phyloP scores from a whole-genome alignment of 2,113 vertebrate species.

The Casuarius casuarius region DNA sequence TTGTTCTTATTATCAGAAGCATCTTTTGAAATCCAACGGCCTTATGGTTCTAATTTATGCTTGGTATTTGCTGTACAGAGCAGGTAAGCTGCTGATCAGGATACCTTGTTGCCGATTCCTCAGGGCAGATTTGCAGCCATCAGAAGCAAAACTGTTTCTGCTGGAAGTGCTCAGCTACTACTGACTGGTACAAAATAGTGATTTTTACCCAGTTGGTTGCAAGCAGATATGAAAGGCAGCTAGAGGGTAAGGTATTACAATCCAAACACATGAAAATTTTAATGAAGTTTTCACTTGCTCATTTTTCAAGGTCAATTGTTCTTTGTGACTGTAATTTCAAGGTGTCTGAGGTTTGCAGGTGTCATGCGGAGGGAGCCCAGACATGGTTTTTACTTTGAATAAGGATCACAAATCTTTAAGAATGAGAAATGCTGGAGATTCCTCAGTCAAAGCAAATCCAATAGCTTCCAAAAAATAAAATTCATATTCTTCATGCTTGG shows the following conservation, averaged over 20 bases:
- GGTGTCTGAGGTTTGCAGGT: not conserved
- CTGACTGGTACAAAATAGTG: not conserved
- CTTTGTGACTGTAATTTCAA: not conserved
- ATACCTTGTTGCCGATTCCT: not conserved
- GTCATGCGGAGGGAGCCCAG: not conserved
- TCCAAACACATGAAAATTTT: not conserved
- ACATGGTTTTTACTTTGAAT: not conserved
- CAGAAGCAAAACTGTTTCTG: not conserved
- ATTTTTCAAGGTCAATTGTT: not conserved
- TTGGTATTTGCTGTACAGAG: not conserved
- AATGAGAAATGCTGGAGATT: not conserved
- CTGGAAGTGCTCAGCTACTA: not conserved
- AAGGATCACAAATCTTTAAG: not conserved
- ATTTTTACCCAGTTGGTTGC: not conserved
- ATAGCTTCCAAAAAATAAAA: not conserved
- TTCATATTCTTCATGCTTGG: not conserved
- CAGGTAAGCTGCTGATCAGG: not conserved
- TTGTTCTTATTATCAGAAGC: not conserved
- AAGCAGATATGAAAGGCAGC: not conserved
- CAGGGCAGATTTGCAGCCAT: not conserved
- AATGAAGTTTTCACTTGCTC: not conserved
- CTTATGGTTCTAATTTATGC: not conserved
- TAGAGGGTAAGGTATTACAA: not conserved
- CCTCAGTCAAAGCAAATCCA: constrained; percentile 1
- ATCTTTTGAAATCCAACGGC: not conserved